A percentile compares a stretch with the other conserved stretches of the same genome.
phyloP scores from a whole-genome alignment of 2,797 vertebrate species.

The Molossus molossus region DNA sequence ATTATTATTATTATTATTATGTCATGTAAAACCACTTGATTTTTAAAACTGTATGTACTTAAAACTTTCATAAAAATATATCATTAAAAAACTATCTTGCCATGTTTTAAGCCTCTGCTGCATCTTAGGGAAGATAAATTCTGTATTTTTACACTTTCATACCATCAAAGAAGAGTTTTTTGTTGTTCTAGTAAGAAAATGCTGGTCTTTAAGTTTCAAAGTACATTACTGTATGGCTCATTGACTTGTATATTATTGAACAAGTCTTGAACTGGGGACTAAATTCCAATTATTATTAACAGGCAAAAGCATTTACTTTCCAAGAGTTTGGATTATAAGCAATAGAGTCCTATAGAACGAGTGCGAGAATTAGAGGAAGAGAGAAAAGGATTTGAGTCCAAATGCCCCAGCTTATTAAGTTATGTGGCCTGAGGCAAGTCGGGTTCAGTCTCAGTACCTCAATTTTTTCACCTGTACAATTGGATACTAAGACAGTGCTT shows the following conservation, averaged over 20 bases:
- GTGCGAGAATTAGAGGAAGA: neutral
- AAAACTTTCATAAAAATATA: slow-evolving; percentile 56
- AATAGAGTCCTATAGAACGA: neutral
- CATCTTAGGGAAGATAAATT: slow-evolving; percentile 65
- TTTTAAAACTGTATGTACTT: slow-evolving; percentile 44
- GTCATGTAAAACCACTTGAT: slow-evolving; percentile 27
- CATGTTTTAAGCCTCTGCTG: slow-evolving; percentile 54
- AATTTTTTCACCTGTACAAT: slow-evolving; percentile 69
- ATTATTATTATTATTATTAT: neutral
- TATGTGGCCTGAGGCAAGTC: slow-evolving; percentile 16
- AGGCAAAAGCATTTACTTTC: slow-evolving; percentile 62
- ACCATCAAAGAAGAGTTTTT: slow-evolving; percentile 19
- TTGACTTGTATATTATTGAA: slow-evolving; percentile 48
- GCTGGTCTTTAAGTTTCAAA: slow-evolving; percentile 42
- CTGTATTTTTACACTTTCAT: slow-evolving; percentile 33
- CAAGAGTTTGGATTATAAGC: slow-evolving; percentile 49
- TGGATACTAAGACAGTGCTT: slow-evolving; percentile 43
- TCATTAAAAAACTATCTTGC: slow-evolving; percentile 61
- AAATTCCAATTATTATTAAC: slow-evolving; percentile 69
- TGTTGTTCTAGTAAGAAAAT: slow-evolving; percentile 56
- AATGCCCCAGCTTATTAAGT: neutral
- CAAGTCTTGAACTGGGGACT: slow-evolving; percentile 57
- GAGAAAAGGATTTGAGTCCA: neutral
- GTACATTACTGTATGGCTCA: neutral
- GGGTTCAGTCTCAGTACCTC: slow-evolving; percentile 50